Base-by-base conservation (phyloP, 2,797 vertebrate genomes). In the Spondyliosoma cantharus region DNA sequence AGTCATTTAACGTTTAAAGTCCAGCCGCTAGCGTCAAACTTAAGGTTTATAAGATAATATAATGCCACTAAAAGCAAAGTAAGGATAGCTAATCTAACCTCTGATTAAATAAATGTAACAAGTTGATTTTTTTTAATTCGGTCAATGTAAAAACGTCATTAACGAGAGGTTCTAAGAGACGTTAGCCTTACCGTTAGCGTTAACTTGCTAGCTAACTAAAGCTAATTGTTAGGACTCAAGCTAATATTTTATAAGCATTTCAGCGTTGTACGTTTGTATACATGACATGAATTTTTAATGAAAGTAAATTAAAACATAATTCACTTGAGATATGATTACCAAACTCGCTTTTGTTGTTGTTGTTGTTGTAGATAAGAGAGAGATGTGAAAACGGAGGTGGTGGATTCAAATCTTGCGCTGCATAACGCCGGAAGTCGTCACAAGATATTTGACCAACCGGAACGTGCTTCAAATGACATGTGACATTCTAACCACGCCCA, bases 381-480 rank as follows among this genome's bases (percentile, higher is more conserved):
- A 4, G 4, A 2, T 2, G 4, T 0, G 0, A 2, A n/a, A 2
- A 50, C 3, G 1, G 20, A 14, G 1, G 17, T 7, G 22, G 3
- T 0, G 57, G 74, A 74, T 94, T 94, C 76, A 94, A 95, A 94
- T 69, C 2, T 27, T 1, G 65, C 22, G 19, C 12, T 4, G 12
- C 3, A 6, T 24, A 12, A 17, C 0, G 49, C 60, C 91, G 91
- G 93, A 94, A 87, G 80, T 75, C 59, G 81, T 90, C 84, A 76
- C 3, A 13, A 12, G 17, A 25, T 0, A 3, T n/a, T 75, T 1
- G 37, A 61, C 92, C 90, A 92, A 91, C 90, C 25, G 6, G 27
- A 71, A 24, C 1, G 19, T 1, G 4, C 0, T 43, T 69, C 0
- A 3, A 27, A 25, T 37, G 24, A 12, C 32, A 25, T 3, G 14